Percentiles rank a stretch among this genome's conserved stretches.
These are phyloP conservation scores for Xanthorhoe designata DNA, from an alignment of 2,888 invertebrate species.

Conservation along the genomic window DNA sequence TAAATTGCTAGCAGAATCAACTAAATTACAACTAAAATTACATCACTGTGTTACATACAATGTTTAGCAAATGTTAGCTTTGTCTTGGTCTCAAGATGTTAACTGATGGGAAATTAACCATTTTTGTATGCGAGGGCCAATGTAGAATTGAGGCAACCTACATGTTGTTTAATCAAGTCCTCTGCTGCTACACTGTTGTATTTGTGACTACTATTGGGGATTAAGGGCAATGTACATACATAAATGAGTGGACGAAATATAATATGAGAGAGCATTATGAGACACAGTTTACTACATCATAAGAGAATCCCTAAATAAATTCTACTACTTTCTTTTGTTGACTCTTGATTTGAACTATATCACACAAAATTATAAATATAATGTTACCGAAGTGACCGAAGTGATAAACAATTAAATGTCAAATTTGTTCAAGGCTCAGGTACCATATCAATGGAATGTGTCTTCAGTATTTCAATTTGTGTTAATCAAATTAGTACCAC, in stretches of 20 bases:
- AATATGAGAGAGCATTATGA: too few species aligned
- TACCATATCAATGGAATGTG: slow-evolving; percentile 10
- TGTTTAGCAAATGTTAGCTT: neutral
- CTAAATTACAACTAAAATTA: neutral
- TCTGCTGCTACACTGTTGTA: neutral
- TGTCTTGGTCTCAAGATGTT: neutral
- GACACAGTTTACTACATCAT: neutral
- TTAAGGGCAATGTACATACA: neutral
- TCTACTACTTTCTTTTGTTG: neutral
- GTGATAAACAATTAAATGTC: slow-evolving; percentile 6
- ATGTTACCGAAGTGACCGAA: neutral
- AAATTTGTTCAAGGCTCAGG: slow-evolving; percentile 5
- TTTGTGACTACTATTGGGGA: too few species aligned
- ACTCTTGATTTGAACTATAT: neutral
- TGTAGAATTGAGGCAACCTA: neutral
- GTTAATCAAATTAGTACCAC: slow-evolving; percentile 22
- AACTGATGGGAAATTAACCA: neutral
- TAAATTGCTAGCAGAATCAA: neutral
- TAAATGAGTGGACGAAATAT: neutral
- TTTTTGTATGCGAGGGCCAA: neutral
- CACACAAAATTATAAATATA: neutral
- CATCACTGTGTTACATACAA: neutral
- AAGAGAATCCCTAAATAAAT: neutral
- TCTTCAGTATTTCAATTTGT: slow-evolving; percentile 9
- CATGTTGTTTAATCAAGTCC: neutral